Evolutionary conservation across 2,888 invertebrate genomes (phyloP).

Genomic region (Lasioglossum pauxillum): DNA sequence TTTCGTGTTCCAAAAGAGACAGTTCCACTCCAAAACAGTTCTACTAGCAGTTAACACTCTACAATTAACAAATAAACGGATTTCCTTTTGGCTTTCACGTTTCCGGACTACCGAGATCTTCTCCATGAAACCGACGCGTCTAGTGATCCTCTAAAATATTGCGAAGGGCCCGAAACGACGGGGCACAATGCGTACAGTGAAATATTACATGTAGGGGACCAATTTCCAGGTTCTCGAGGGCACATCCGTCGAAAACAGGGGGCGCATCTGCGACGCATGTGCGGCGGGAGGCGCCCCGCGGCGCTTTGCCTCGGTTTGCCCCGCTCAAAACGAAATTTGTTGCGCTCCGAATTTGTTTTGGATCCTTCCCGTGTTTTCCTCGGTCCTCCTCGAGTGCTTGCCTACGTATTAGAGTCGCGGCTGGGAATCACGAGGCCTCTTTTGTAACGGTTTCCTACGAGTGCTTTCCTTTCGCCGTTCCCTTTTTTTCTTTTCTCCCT

Average conservation of each 20-base stretch:
- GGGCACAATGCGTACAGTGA: slow-evolving; percentile 71
- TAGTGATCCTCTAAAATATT: not conserved
- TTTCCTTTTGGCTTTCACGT: not conserved
- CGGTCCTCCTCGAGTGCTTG: slow-evolving; percentile 53
- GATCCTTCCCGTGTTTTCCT: slow-evolving; percentile 54
- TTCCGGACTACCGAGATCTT: not conserved
- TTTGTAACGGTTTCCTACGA: slow-evolving; percentile 50
- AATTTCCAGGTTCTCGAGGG: slow-evolving; percentile 58
- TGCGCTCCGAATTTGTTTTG: slow-evolving; percentile 68
- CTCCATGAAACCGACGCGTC: slow-evolving; percentile 55
- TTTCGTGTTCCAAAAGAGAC: not conserved
- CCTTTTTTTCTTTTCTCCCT: slow-evolving; percentile 14
- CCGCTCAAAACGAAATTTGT: slow-evolving; percentile 53
- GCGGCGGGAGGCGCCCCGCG: slow-evolving; percentile 63
- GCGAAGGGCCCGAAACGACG: slow-evolving; percentile 50
- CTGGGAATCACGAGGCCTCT: slow-evolving; percentile 52
- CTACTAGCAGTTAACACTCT: too few species aligned
- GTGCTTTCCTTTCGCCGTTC: slow-evolving; percentile 44
- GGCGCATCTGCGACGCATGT: slow-evolving; percentile 78
- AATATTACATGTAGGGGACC: slow-evolving; percentile 69
- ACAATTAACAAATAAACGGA: not conserved
- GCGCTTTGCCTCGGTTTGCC: slow-evolving; percentile 50
- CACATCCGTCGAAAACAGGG: slow-evolving; percentile 53
- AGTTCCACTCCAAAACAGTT: too few species aligned
- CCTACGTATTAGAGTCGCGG: slow-evolving; percentile 55